Percentiles rank a stretch among this genome's conserved stretches.
phyloP scores from a whole-genome alignment of 1,140 invertebrate species.

The Camponotus pennsylvanicus region DNA sequence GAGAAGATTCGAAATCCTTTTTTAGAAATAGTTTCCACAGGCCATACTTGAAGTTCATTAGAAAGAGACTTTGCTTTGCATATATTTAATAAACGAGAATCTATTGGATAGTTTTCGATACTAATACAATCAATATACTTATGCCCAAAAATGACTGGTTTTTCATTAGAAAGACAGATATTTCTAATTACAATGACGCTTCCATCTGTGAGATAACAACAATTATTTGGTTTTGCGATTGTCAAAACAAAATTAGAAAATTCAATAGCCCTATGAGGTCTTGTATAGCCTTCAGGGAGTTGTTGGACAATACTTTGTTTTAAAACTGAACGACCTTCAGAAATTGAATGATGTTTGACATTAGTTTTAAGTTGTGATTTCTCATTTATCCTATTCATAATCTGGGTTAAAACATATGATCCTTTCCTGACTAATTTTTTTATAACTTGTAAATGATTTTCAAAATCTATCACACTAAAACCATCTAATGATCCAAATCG shows the following conservation, averaged over 20 bases:
- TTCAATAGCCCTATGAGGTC: not conserved
- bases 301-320: not conserved
- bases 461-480: conserved; percentile 3
- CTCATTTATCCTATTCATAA: conserved; percentile 2
- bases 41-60: not conserved
- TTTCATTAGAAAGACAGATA: not conserved
- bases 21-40: not conserved
- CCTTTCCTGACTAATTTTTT: conserved; percentile 7
- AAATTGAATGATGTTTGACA: not conserved
- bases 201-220: conserved; percentile 2
- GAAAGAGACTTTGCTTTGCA: not conserved
- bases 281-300: not conserved
- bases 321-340: not conserved
- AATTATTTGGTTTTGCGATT: not conserved
- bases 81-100: not conserved
- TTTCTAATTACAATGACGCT: not conserved
- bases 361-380: not conserved
- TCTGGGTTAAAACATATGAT: not conserved
- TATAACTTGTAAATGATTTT: conserved; percentile 14
- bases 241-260: conserved; percentile 16
- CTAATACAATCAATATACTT: not conserved
- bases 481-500: not conserved
- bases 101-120: not conserved
- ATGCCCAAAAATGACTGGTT: not conserved
- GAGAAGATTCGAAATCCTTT: not conserved